These are phyloP conservation scores for Psephotus haematonotus DNA, from an alignment of 2,113 vertebrate species.

Conservation along the genomic window DNA sequence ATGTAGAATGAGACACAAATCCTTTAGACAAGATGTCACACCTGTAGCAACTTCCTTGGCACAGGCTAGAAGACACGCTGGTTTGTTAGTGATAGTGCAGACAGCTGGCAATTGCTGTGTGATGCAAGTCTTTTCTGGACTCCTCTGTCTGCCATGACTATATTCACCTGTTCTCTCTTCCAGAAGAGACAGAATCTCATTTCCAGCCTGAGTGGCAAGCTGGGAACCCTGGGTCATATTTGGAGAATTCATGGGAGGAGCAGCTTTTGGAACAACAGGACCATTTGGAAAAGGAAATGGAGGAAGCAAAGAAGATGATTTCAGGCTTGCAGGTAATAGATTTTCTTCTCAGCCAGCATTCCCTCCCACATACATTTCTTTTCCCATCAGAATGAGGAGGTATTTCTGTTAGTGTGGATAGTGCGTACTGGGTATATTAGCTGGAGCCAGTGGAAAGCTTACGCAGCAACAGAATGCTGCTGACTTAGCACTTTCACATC, in stretches of 20 bases:
- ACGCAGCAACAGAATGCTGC: background rate
- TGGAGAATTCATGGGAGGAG: slow-evolving; percentile 89
- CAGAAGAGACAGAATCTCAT: slow-evolving; percentile 64
- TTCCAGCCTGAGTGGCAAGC: slow-evolving; percentile 72
- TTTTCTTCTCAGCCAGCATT: background rate
- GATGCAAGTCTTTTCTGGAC: background rate
- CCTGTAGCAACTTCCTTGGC: background rate
- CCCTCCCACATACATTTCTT: background rate
- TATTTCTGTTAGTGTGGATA: background rate
- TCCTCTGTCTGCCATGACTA: background rate
- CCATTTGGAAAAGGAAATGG: slow-evolving; percentile 91
- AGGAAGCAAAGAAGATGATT: slow-evolving; percentile 94
- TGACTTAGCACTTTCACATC: background rate
- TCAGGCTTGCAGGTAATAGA: slow-evolving; percentile 88
- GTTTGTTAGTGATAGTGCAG: background rate
- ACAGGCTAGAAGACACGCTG: background rate
- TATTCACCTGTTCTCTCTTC: background rate
- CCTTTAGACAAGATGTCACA: background rate
- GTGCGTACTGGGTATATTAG: background rate
- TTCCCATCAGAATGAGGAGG: background rate
- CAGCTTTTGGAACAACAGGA: slow-evolving; percentile 92
- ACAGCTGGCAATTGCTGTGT: background rate
- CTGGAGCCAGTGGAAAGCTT: background rate
- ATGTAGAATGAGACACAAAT: background rate
- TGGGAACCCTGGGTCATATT: slow-evolving; percentile 69